Evolutionary conservation across 2,888 invertebrate genomes (phyloP), one percentile per base, ranked within the genome.

Genomic region (Eugnorisma glareosa): DNA sequence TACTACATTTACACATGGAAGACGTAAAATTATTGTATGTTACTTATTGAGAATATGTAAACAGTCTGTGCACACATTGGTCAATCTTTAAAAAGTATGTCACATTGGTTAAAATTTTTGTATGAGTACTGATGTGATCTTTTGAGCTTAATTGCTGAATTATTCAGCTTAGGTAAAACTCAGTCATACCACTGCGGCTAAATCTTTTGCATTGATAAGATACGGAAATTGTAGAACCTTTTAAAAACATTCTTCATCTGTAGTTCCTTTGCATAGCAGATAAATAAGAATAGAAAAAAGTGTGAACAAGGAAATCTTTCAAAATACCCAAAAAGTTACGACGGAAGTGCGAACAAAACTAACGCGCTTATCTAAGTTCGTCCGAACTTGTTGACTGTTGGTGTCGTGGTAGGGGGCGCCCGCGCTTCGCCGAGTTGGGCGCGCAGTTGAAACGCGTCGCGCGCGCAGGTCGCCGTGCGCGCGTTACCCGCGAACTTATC

Each of bases 381-480:
- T 89, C 90, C 87, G 88, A 89, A 85, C 40, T 81, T 75, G 82
- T 81, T 74, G 73, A 2, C 87, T 79, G 37, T 73, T 70, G 76
- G 71, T 82, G 54, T 75, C 84, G 83, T 86, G 86, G 91, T 89
- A 88, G 90, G 90, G 90, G 89, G 88, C 88, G 86, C 82, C 78
- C 67, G 86, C 87, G 79, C 86, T 84, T 54, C 68, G 66, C 64
- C 84, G 69, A 75, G 79, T 82, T 86, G 88, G 84, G 89, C 90
- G 88, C 90, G 88, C 94, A 94, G 94, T 94, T 88, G 91, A 91
- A 86, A 89, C 93, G 93, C 93, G 95, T 90, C 93, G 91, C 92
- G 94, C 94, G 95, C 94, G 94, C 92, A 92, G 92, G 90, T 90
- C 92, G 93, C 91, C 94, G 92, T 91, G 92, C 93, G 93, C 92